Evolutionary conservation across 2,113 vertebrate species (phyloP).

Genomic region (human (Homo sapiens)): DNA sequence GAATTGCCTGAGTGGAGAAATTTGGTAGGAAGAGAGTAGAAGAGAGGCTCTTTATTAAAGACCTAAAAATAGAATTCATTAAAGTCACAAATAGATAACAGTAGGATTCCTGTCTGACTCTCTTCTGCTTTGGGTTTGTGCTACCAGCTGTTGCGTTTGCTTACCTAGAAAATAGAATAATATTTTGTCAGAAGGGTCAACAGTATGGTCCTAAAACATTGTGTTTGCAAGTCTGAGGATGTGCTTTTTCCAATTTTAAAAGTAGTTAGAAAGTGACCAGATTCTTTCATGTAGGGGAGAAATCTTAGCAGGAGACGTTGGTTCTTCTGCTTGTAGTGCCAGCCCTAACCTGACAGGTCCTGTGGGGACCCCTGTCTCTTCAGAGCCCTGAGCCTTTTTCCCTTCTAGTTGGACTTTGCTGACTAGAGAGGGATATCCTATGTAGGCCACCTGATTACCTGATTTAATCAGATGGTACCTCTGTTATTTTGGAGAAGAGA

Average conservation of each 20-base stretch:
- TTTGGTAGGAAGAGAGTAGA: constrained; percentile 59
- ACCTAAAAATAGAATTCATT: constrained; percentile 73
- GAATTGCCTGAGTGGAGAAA: constrained; percentile 54
- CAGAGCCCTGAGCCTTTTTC: neutral
- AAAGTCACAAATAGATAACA: constrained; percentile 51
- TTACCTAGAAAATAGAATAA: constrained; percentile 38
- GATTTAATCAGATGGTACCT: neutral
- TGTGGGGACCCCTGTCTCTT: neutral
- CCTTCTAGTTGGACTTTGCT: neutral
- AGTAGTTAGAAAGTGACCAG: neutral
- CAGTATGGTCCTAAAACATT: neutral
- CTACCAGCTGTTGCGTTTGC: constrained; percentile 35
- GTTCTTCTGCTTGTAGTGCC: neutral
- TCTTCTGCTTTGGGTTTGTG: neutral
- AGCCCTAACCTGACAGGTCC: neutral
- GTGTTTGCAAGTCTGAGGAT: neutral
- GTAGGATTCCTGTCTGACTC: constrained; percentile 20
- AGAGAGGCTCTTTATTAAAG: constrained; percentile 66
- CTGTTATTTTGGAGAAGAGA: neutral
- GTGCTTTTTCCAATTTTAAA: constrained; percentile 10
- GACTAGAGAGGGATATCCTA: neutral
- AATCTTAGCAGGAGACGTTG: neutral
- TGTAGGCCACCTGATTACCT: neutral
- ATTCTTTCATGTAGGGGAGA: neutral
- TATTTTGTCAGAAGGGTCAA: constrained; percentile 52